Percentiles rank a stretch among this genome's conserved stretches.
Conservation (phyloP, 2,113 vertebrate species). For the Myxocyprinus asiaticus region DNA sequence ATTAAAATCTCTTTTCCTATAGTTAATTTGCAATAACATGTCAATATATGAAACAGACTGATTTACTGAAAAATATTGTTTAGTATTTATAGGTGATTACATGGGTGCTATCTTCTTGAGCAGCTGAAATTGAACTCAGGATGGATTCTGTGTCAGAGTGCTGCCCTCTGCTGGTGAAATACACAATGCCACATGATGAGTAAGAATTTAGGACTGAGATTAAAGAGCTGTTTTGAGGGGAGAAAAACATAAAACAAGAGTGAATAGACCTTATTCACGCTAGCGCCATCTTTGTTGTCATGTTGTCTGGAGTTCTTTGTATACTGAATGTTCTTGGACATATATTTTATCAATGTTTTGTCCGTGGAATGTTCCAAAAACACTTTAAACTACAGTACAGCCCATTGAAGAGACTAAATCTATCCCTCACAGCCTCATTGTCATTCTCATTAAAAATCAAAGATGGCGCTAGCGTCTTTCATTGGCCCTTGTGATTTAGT, state of each 20-base stretch:
- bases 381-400: too few relatives aligned
- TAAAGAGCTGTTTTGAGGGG: background rate
- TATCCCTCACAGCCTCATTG: too few relatives aligned
- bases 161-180: constrained; percentile 69
- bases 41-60: background rate
- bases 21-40: background rate
- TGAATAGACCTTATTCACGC: background rate
- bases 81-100: background rate
- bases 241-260: background rate
- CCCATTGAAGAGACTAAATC: too few relatives aligned
- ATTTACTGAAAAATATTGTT: background rate
- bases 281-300: too few relatives aligned
- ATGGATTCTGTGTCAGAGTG: constrained; percentile 35
- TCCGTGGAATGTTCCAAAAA: too few relatives aligned
- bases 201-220: background rate
- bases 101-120: background rate
- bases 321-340: too few relatives aligned
- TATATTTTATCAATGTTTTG: too few relatives aligned
- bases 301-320: too few relatives aligned
- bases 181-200: background rate
- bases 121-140: background rate
- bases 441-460: too few relatives aligned
- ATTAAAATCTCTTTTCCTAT: too few relatives aligned
- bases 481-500: too few relatives aligned
- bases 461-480: too few relatives aligned